phyloP scores from a whole-genome alignment of 30 jellyfish, hydroid and myxozoan species.

The Catostylus mosaicus region DNA sequence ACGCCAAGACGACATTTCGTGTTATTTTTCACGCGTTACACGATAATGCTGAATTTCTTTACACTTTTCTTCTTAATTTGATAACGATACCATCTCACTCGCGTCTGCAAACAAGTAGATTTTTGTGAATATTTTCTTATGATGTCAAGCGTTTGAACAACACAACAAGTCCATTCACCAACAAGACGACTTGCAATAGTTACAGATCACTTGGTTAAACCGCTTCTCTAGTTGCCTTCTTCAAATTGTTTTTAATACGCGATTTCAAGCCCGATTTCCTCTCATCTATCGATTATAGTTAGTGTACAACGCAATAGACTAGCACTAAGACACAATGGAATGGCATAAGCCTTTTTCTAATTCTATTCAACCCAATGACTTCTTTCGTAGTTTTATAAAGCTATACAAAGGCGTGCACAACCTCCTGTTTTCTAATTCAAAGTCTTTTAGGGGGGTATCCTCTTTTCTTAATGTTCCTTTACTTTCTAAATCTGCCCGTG shows the following conservation, averaged over 20 bases:
- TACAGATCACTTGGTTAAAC: neutral
- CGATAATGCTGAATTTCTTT: neutral
- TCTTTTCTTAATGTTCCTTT: neutral
- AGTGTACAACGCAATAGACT: conserved; percentile 66
- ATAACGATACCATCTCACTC: neutral
- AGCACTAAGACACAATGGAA: conserved; percentile 65
- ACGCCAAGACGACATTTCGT: conserved; percentile 64
- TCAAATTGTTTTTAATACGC: conserved; percentile 33
- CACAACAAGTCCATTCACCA: neutral
- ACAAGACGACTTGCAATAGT: neutral
- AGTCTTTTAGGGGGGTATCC: conserved; percentile 35
- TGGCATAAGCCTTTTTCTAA: conserved; percentile 28
- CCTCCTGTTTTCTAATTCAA: conserved; percentile 40
- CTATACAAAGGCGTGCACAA: conserved; percentile 17
- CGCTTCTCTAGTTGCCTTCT: neutral
- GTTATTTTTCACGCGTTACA: neutral
- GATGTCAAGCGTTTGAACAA: neutral
- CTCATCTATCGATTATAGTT: conserved; percentile 6
- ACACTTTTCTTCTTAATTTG: neutral
- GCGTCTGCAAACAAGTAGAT: neutral
- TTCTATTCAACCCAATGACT: conserved; percentile 26
- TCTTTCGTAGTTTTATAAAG: conserved; percentile 24
- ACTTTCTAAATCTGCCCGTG: too few relatives aligned
- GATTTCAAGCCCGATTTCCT: conserved; percentile 43
- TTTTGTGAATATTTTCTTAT: neutral